Evolutionary conservation across 2,797 vertebrate species (phyloP).

Genomic region (Lateolabrax maculatus): DNA sequence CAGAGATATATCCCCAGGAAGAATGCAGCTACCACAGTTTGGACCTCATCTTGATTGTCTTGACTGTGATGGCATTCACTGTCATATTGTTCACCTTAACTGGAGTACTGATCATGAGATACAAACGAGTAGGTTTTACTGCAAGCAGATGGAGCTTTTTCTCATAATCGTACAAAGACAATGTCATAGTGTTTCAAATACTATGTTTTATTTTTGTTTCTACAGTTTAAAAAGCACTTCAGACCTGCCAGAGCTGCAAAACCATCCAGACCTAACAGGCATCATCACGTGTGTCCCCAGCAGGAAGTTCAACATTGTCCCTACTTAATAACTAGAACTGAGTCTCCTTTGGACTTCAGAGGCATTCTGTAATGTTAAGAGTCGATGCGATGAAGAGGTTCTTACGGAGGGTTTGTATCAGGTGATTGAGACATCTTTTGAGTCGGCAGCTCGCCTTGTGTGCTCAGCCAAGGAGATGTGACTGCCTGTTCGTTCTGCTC

Average conservation of each 20-base stretch:
- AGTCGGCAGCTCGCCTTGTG: neutral
- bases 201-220: constrained; percentile 26
- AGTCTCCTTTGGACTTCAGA: neutral
- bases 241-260: neutral
- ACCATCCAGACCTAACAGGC: neutral
- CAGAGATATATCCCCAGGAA: constrained; percentile 48
- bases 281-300: neutral
- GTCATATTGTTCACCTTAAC: neutral
- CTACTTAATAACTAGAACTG: constrained; percentile 37
- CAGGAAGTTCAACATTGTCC: neutral
- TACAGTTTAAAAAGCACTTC: constrained; percentile 63
- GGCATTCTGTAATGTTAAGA: constrained; percentile 9
- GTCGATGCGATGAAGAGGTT: neutral
- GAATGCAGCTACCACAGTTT: constrained; percentile 20
- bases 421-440: neutral
- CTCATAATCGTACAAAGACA: neutral
- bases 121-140: constrained; percentile 58
- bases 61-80: constrained; percentile 9
- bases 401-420: rapidly evolving
- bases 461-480: neutral
- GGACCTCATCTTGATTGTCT: constrained; percentile 23
- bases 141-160: neutral
- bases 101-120: constrained; percentile 20
- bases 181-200: rapidly evolving
- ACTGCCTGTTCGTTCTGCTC: neutral